phyloP scores from a whole-genome alignment of 2,888 invertebrate species.

The Epinotia brunnichana region DNA sequence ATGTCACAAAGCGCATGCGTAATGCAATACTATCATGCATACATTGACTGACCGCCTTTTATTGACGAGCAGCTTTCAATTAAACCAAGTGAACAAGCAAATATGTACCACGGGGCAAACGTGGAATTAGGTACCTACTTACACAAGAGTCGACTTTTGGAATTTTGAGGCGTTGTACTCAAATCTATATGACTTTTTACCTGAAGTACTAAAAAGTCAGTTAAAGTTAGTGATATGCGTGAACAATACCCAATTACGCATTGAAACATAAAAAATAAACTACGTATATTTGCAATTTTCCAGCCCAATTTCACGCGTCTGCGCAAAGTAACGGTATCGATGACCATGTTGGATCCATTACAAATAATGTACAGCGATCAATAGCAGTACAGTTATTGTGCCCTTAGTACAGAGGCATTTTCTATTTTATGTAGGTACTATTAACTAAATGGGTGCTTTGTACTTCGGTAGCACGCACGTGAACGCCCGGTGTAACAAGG shows the following conservation, averaged over 20 bases:
- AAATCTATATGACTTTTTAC: background rate
- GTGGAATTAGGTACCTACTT: too few relatives aligned
- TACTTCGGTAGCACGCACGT: constrained; percentile 32
- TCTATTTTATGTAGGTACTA: too few relatives aligned
- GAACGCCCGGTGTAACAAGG: background rate
- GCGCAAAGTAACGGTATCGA: constrained; percentile 69
- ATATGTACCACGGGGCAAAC: too few relatives aligned
- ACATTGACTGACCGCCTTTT: background rate
- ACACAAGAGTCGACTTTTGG: background rate
- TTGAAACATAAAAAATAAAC: constrained; percentile 26
- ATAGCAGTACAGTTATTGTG: constrained; percentile 64
- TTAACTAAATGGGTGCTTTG: constrained; percentile 48
- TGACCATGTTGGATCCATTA: constrained; percentile 65
- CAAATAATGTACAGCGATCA: constrained; percentile 64
- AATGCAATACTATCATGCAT: constrained; percentile 27
- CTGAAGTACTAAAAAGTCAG: too few relatives aligned
- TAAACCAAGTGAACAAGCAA: too few relatives aligned
- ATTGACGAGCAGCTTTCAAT: background rate
- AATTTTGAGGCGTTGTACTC: background rate
- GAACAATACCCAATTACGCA: constrained; percentile 21
- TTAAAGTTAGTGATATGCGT: background rate
- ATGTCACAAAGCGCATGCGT: constrained; percentile 31
- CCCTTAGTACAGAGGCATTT: constrained; percentile 45
- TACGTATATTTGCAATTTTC: constrained; percentile 49
- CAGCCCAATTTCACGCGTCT: constrained; percentile 67